Evolutionary conservation across 1,140 invertebrate species (phyloP).

Genomic region (Lepidotrigona ventralis): DNA sequence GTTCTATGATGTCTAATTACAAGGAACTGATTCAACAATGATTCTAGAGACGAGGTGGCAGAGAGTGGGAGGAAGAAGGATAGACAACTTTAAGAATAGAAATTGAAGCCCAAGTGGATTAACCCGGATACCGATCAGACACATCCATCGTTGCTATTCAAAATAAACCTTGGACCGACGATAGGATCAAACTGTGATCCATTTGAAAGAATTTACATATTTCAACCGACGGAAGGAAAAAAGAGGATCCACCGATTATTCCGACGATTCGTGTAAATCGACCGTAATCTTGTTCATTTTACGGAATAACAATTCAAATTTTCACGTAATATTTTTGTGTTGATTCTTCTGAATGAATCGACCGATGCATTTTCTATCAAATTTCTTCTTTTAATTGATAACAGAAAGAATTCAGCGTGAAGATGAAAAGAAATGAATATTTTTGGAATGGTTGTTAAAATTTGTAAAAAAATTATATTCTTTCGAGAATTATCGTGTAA

Average conservation of each 20-base stretch:
- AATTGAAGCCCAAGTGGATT: slow-evolving; percentile 48
- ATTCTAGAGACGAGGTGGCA: neutral
- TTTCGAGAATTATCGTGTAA: too few species aligned
- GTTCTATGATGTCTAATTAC: neutral
- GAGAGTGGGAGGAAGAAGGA: neutral
- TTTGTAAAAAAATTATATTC: too few species aligned
- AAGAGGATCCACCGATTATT: neutral
- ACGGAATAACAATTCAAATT: too few species aligned
- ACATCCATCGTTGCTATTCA: slow-evolving; percentile 46
- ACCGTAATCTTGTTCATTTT: neutral
- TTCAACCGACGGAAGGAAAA: neutral
- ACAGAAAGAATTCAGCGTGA: neutral
- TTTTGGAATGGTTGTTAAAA: too few species aligned
- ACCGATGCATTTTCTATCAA: neutral
- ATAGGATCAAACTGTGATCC: slow-evolving; percentile 18
- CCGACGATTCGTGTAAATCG: neutral
- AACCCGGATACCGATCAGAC: slow-evolving; percentile 40
- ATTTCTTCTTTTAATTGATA: neutral
- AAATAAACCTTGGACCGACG: slow-evolving; percentile 38
- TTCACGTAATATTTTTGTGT: too few species aligned
- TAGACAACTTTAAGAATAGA: slow-evolving; percentile 41
- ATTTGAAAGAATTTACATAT: slow-evolving; percentile 35
- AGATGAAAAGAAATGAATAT: too few species aligned
- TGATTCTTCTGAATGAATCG: too few species aligned
- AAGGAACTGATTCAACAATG: slow-evolving; percentile 16